These are phyloP conservation scores for Chloroceryle aenea DNA, from an alignment of 2,113 vertebrate genomes.

Conservation along the genomic window DNA sequence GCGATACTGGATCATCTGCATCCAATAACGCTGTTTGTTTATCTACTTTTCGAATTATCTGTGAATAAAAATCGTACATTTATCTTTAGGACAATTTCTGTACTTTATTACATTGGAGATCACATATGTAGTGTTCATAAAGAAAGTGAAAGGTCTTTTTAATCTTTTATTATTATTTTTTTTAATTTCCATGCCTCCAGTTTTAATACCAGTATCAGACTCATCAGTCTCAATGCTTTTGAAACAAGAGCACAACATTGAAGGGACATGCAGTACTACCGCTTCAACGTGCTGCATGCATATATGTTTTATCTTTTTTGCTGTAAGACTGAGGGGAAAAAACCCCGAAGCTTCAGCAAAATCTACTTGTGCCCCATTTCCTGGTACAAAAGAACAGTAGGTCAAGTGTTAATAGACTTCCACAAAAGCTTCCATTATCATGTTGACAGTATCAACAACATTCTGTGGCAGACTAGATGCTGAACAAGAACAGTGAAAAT, in stretches of 20 bases:
- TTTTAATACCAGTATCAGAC: background rate
- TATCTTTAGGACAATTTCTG: background rate
- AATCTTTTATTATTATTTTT: background rate
- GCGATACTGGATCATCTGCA: constrained; percentile 97
- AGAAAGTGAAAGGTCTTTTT: background rate
- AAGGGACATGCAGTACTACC: background rate
- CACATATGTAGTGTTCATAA: background rate
- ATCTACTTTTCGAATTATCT: constrained; percentile 99
- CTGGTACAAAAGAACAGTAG: background rate
- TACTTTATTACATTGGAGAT: background rate
- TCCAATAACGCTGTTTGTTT: constrained; percentile 98
- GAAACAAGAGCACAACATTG: background rate
- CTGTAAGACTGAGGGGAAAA: background rate
- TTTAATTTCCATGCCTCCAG: background rate
- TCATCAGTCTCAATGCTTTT: background rate
- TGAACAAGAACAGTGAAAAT: background rate
- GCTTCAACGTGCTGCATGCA: background rate
- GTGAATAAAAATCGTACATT: constrained; percentile 29
- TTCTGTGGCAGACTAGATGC: background rate
- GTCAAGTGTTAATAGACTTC: background rate
- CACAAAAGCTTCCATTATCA: background rate
- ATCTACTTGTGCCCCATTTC: background rate
- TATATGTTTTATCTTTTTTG: background rate
- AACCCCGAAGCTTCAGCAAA: background rate
- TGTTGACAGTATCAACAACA: background rate